These are phyloP conservation scores for Tetramorium parvispinum DNA, from an alignment of 1,140 invertebrate genomes.

Conservation along the genomic window DNA sequence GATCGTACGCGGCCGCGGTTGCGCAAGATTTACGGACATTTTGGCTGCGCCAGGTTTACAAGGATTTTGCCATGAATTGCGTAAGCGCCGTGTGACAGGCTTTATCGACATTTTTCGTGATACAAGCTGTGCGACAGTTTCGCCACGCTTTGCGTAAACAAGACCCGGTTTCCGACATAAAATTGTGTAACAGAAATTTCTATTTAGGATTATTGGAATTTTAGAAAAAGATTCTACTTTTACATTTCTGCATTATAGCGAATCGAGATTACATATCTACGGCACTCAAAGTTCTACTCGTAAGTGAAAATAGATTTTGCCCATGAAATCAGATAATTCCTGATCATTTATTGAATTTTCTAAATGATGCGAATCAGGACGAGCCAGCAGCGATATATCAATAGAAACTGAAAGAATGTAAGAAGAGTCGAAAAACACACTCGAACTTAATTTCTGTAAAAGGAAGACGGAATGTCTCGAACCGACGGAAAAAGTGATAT, in stretches of 20 bases:
- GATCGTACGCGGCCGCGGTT: slow-evolving; percentile 37
- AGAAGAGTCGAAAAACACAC: not conserved
- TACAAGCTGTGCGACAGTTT: slow-evolving; percentile 31
- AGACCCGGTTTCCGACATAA: not conserved
- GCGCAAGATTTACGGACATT: slow-evolving; percentile 62
- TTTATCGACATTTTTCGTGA: slow-evolving; percentile 43
- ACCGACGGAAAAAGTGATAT: slow-evolving; percentile 25
- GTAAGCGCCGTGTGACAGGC: slow-evolving; percentile 43
- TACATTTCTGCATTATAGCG: not conserved
- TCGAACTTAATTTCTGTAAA: slow-evolving; percentile 36
- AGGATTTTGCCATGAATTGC: slow-evolving; percentile 59
- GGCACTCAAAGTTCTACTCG: not conserved
- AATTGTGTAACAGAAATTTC: not conserved
- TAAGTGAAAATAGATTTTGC: not conserved
- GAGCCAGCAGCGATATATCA: slow-evolving; percentile 12
- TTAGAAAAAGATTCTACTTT: not conserved
- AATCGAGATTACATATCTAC: not conserved
- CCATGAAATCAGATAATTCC: not conserved
- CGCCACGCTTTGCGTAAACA: slow-evolving; percentile 20
- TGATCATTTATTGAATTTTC: not conserved
- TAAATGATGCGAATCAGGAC: not conserved
- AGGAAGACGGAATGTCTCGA: slow-evolving; percentile 3
- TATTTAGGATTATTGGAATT: not conserved
- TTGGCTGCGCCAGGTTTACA: slow-evolving; percentile 35
- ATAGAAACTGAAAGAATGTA: not conserved